Evolutionary conservation across 1,140 invertebrate genomes (phyloP), one percentile per base, ranked within the genome.

Genomic region (Drosophila santomea): DNA sequence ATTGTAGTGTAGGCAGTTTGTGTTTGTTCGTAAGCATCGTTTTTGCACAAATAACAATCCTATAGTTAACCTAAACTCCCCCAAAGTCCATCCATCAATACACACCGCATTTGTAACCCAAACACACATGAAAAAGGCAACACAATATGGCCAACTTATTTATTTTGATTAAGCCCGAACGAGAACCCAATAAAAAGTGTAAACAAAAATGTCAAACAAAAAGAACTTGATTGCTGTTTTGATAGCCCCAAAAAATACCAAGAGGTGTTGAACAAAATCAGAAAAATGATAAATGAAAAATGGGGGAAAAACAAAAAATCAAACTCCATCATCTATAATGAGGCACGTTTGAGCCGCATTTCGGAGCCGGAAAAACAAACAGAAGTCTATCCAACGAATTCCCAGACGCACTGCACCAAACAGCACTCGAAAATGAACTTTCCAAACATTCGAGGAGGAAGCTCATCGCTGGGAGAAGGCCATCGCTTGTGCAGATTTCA

Each of bases 21-120:
- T 69, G 61, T 51, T 48, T 47, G 58, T 69, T 64, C 50, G 57
- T 78, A 52, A 66, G 54, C 74, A 72, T 66, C 74, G 84, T 89
- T 89, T 89, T 84, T 89, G 84, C 84, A 89, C 84, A 89, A 89
- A 89, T 89, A 89, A 89, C 85, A 89, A 88, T 83, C 71, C 38
- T 68, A 67, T 44, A 41, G 58, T 63, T 52, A 36, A 52, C 50
- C 43, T 20, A 20, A 20, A 20, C 20, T 1, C 20, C 1, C 20
- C 20, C 20, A 20, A 20, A 20, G 2, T 20, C 32, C 32, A 32
- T 32, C 7, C 28, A 47, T 66, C 59, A 50, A 75, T 28, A 47
- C 25, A 47, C 28, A 55, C 67, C 28, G 47, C 25, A 28, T 39
- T 69, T 71, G 64, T 71, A 69, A 48, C 28, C 51, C 63, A 20